These are phyloP conservation scores for Metridium senile DNA, from an alignment of 92 coral and sea anemone species.

Conservation along the genomic window DNA sequence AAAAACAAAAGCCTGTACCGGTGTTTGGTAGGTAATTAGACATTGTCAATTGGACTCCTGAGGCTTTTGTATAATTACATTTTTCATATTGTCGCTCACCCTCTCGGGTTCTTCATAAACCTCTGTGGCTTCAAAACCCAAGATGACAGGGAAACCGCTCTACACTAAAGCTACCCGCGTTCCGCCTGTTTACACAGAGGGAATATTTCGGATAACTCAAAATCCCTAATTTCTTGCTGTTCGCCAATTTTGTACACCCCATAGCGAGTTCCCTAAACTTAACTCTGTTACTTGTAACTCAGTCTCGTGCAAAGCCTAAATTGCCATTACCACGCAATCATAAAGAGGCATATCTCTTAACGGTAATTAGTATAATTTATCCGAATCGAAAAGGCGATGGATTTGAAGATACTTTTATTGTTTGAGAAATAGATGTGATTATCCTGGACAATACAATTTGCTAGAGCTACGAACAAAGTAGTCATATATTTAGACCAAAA, in stretches of 20 bases:
- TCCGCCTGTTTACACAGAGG: constrained; percentile 77
- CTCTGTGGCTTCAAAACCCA: constrained; percentile 66
- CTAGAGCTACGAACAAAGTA: constrained; percentile 14
- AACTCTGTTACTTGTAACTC: constrained; percentile 23
- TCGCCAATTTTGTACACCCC: constrained; percentile 27
- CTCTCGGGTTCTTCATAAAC: constrained; percentile 68
- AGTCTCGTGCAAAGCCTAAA: constrained; percentile 31
- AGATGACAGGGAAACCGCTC: constrained; percentile 93
- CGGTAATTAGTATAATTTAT: constrained; percentile 46
- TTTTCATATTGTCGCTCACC: constrained; percentile 76
- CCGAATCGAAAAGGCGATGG: constrained; percentile 46
- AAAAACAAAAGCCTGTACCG: constrained; percentile 82
- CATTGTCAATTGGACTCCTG: constrained; percentile 58
- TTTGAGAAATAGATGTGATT: constrained; percentile 41
- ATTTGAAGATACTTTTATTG: constrained; percentile 46
- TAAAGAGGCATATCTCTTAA: constrained; percentile 46
- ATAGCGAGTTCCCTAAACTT: constrained; percentile 27
- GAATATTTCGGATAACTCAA: constrained; percentile 71
- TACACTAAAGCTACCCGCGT: constrained; percentile 63
- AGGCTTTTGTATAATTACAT: constrained; percentile 75
- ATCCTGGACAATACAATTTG: constrained; percentile 29
- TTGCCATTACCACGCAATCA: constrained; percentile 21
- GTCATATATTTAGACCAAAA: neutral
- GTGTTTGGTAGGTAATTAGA: constrained; percentile 81
- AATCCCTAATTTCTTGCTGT: constrained; percentile 73